These are phyloP conservation scores for Lepidurus arcticus DNA, from an alignment of 1,140 invertebrate species.

Conservation along the genomic window DNA sequence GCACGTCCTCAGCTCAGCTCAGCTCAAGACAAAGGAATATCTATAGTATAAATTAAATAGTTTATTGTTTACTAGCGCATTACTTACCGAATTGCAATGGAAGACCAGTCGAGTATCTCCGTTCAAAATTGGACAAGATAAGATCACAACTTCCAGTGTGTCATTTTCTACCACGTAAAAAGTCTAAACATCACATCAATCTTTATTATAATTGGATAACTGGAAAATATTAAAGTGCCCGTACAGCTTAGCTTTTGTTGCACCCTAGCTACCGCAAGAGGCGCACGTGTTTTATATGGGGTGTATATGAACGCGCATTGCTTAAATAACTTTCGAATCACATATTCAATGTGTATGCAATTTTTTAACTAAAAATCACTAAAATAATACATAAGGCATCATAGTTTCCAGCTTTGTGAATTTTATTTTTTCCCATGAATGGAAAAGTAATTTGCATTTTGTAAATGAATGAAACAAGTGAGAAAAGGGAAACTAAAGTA, in stretches of 20 bases:
- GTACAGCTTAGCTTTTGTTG: slow-evolving; percentile 29
- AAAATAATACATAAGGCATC: no score
- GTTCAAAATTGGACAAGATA: slow-evolving; percentile 44
- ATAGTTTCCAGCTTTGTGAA: no score
- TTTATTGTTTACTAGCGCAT: no score
- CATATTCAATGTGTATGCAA: neutral
- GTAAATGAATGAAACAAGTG: no score
- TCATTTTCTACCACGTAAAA: slow-evolving; percentile 43
- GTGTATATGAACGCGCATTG: neutral
- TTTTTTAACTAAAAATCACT: no score
- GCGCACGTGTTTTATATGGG: no score
- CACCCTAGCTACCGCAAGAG: neutral
- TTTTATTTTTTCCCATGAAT: no score
- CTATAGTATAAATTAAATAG: no score
- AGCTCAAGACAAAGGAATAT: no score
- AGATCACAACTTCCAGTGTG: slow-evolving; percentile 38
- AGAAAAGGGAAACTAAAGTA: no score
- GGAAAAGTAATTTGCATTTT: no score
- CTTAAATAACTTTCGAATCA: slow-evolving; percentile 13
- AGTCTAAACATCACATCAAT: slow-evolving; percentile 23
- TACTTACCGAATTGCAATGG: slow-evolving; percentile 45
- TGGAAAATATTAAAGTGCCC: neutral
- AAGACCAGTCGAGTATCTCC: slow-evolving; percentile 50
- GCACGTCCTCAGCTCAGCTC: no score
- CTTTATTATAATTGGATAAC: slow-evolving; percentile 32